Conservation (phyloP, 2,888 invertebrate species). For the Trichogramma dendrolimi region DNA sequence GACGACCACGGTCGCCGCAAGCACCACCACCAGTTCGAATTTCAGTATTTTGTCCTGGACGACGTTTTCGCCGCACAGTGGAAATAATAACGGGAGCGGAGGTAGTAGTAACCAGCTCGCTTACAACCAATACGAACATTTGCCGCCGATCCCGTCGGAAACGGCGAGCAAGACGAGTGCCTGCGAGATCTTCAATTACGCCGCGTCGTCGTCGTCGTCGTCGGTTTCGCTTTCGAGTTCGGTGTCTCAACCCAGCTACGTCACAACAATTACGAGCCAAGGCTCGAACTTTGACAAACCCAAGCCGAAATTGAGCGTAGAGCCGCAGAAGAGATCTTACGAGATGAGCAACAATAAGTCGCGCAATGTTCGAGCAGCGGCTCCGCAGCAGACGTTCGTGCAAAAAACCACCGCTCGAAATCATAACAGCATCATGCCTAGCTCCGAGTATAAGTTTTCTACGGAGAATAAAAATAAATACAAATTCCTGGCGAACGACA, state of each 20-base stretch:
- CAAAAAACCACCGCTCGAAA: slow-evolving; percentile 40
- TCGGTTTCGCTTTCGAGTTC: slow-evolving; percentile 35
- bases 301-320: slow-evolving; percentile 39
- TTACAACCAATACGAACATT: too few relatives aligned
- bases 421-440: slow-evolving; percentile 31
- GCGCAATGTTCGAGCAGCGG: slow-evolving; percentile 37
- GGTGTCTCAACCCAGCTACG: not conserved
- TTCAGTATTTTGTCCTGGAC: slow-evolving; percentile 52
- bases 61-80: slow-evolving; percentile 44
- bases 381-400: slow-evolving; percentile 29
- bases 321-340: slow-evolving; percentile 39
- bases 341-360: slow-evolving; percentile 38
- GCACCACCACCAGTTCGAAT: slow-evolving; percentile 43
- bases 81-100: slow-evolving; percentile 27
- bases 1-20: slow-evolving; percentile 47
- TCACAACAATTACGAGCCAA: not conserved
- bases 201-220: slow-evolving; percentile 33
- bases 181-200: slow-evolving; percentile 45
- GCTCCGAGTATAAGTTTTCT: slow-evolving; percentile 39
- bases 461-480: slow-evolving; percentile 42
- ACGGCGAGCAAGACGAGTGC: slow-evolving; percentile 18
- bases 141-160: too few relatives aligned
- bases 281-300: slow-evolving; percentile 38
- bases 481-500: slow-evolving; percentile 43
- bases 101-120: not conserved